Evolutionary conservation across 1,140 invertebrate species (phyloP).

Genomic region (Dreissena rostriformis): DNA sequence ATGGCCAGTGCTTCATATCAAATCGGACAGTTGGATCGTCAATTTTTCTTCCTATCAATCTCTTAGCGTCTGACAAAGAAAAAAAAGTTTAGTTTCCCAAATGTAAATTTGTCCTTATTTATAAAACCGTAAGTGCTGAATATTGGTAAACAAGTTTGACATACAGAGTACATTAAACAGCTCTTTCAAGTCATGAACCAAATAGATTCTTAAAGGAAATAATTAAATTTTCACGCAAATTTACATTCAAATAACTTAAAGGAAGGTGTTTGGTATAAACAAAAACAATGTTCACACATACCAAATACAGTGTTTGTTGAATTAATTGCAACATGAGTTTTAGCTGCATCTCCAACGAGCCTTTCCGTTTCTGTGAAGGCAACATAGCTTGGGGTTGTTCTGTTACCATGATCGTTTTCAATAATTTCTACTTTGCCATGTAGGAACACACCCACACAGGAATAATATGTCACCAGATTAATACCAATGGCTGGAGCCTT

Average conservation of each 20-base stretch:
- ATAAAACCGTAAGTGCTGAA: not conserved
- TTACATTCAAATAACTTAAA: not conserved
- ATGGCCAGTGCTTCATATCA: conserved; percentile 86
- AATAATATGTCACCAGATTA: conserved; percentile 70
- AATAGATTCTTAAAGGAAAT: not conserved
- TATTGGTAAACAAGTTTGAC: not conserved
- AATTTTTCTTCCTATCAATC: conserved; percentile 88
- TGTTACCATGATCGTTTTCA: conserved; percentile 95
- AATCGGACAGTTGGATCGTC: conserved; percentile 88
- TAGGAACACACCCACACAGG: conserved; percentile 84
- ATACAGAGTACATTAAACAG: not conserved
- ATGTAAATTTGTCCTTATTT: not conserved
- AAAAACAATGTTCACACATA: conserved; percentile 61
- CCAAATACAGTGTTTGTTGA: conserved; percentile 88
- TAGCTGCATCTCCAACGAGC: conserved; percentile 93
- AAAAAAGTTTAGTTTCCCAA: not conserved
- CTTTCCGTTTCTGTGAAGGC: conserved; percentile 86
- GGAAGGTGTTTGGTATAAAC: not conserved
- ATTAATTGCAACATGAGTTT: conserved; percentile 94
- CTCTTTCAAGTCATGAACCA: not conserved
- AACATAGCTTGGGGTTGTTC: conserved; percentile 92
- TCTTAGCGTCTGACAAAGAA: conserved; percentile 86
- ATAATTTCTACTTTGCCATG: conserved; percentile 98
- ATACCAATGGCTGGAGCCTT: too few species aligned
- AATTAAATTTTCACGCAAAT: not conserved